Evolutionary conservation across 2,888 invertebrate genomes (phyloP).

Genomic region (Pristionchus fissidentatus): DNA sequence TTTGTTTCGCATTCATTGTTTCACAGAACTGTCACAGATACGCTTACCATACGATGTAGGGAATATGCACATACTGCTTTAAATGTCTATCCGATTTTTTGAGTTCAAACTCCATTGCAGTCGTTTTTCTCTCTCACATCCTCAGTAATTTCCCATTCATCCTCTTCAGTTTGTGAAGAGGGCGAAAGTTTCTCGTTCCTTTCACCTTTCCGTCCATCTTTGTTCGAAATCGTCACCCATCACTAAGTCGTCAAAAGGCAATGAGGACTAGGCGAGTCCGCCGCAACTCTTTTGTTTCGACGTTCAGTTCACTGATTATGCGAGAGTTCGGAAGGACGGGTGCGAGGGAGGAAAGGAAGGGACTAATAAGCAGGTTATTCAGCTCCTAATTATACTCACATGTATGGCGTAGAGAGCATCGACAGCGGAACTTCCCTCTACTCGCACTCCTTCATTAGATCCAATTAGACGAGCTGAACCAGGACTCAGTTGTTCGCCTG

Average conservation of each 20-base stretch:
- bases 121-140: not conserved
- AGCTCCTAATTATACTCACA: slow-evolving; percentile 13
- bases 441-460: not conserved
- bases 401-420: slow-evolving; percentile 44
- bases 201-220: not conserved
- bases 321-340: not conserved
- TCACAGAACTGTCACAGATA: too few species aligned
- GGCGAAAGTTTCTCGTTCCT: not conserved
- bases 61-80: too few species aligned
- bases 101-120: not conserved
- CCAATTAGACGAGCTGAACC: slow-evolving; percentile 15
- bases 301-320: not conserved
- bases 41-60: too few species aligned
- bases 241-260: not conserved
- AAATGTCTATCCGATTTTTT: too few species aligned
- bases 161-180: not conserved
- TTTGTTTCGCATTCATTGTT: not conserved
- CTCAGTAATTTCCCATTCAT: not conserved
- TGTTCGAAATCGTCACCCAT: slow-evolving; percentile 18
- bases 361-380: not conserved
- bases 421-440: slow-evolving; percentile 32
- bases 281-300: not conserved
- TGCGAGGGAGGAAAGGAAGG: not conserved
- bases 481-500: not conserved
- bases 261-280: not conserved